phyloP scores from a whole-genome alignment of 2,797 vertebrate genomes.

The Chelon auratus region DNA sequence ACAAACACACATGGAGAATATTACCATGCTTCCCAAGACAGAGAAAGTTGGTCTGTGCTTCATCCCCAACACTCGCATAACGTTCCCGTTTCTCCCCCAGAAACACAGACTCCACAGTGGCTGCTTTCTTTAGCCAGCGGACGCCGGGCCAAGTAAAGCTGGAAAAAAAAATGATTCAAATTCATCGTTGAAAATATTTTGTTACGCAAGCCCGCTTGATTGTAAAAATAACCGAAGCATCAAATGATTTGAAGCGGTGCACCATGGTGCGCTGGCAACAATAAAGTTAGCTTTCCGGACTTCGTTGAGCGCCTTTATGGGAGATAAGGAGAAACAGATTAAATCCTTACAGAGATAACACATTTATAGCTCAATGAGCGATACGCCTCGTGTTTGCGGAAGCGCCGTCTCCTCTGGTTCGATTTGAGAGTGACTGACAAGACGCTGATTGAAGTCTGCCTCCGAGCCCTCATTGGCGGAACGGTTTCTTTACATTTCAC shows the following conservation, averaged over 20 bases:
- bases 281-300: constrained; percentile 28
- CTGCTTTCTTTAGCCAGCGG: constrained; percentile 48
- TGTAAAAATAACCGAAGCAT: constrained; percentile 46
- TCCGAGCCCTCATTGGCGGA: not conserved
- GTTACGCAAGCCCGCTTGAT: constrained; percentile 47
- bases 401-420: not conserved
- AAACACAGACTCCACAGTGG: constrained; percentile 31
- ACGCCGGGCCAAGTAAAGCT: constrained; percentile 58
- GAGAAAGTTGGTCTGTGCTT: constrained; percentile 59
- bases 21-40: constrained; percentile 41
- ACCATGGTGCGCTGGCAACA: constrained; percentile 24
- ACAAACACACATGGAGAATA: constrained; percentile 40
- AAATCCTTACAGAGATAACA: constrained; percentile 4
- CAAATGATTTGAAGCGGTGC: constrained; percentile 44
- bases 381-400: not conserved
- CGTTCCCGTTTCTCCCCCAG: constrained; percentile 28
- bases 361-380: constrained; percentile 12
- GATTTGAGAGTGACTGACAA: constrained; percentile 10
- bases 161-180: constrained; percentile 43
- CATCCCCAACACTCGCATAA: constrained; percentile 50
- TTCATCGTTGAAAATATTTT: constrained; percentile 48
- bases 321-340: constrained; percentile 8
- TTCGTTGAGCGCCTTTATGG: constrained; percentile 32
- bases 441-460: constrained; percentile 4
- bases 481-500: constrained; percentile 7